Base-by-base conservation (phyloP, 2,888 invertebrate genomes). In the Drosophila helvetica region DNA sequence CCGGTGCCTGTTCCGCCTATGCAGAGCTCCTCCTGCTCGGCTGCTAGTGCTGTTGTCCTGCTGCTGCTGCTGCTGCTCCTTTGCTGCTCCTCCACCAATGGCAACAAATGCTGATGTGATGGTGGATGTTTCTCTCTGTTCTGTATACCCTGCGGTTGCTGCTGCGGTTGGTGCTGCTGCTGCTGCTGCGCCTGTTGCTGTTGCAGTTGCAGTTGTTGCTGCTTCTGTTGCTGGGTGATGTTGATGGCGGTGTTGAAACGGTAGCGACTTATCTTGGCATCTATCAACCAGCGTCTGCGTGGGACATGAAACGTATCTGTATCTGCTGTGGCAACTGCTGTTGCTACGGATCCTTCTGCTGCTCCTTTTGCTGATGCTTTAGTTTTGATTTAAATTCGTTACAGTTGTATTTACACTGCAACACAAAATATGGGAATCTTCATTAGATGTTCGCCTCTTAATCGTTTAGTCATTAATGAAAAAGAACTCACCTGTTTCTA, bases 221-320 rank as follows among this genome's bases (percentile, higher is more conserved):
- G 84, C 27, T 67, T 74, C 30, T 70, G 77, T 42, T 86, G 86
- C 27, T 72, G 79, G 22, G 77, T 73, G 65, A 80, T 84, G 74
- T 66, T 82, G 79, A 78, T 77, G 75, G 86, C 80, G 82, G 79
- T 79, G 57, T 87, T 82, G 25, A 87, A 64, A 52, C 82, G 77
- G 78, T 87, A 87, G 22, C 83, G 83, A 87, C 83, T 84, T 84
- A 84, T 84, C 75, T 85, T 84, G 83, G 38, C 83, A 84, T 86
- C 73, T 74, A 72, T 67, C 47, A 56, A 52, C 55, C 46, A 33
- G 53, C 15, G 18, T 50, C 56, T 22, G 55, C 7, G 67, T 25
- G 19, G 27, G 30, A 38, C 17, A 38, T 38, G n/a, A 38, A 38
- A n/a, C n/a, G n/a, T 33, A 30, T 17, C 19, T 22, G 10, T 30